phyloP scores from a whole-genome alignment of 2,797 vertebrate species.

The Gila robusta region DNA sequence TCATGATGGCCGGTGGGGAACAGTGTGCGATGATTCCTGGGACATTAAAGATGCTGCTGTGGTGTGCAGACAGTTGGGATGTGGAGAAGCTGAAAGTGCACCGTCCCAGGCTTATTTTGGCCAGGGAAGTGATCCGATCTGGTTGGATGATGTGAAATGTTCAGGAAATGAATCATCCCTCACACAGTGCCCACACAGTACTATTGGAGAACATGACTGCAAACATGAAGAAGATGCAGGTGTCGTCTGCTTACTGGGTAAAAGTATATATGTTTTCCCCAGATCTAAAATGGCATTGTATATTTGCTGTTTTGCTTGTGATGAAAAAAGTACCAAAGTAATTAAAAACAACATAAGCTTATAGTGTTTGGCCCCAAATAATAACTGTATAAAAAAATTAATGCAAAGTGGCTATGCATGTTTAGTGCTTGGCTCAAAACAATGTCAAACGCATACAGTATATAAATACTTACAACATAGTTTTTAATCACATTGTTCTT shows the following conservation, averaged over 20 bases:
- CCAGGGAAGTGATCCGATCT: neutral
- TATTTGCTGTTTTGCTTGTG: neutral
- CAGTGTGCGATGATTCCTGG: neutral
- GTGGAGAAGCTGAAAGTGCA: neutral
- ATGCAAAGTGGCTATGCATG: neutral
- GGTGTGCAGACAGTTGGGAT: constrained; percentile 14
- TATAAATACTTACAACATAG: neutral
- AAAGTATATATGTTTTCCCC: neutral
- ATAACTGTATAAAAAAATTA: no score
- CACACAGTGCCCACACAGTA: neutral
- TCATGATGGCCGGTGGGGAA: neutral
- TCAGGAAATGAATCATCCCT: neutral
- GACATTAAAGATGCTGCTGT: neutral
- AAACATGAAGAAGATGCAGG: neutral
- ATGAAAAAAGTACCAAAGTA: neutral
- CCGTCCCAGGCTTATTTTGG: neutral
- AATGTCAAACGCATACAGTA: neutral
- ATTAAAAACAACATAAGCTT: neutral
- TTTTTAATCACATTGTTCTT: neutral
- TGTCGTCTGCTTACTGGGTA: constrained; percentile 20
- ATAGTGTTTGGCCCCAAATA: neutral
- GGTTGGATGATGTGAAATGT: neutral
- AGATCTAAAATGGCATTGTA: neutral
- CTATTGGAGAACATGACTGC: constrained; percentile 1
- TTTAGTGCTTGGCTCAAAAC: neutral